Percentiles rank a stretch among this genome's conserved stretches.
phyloP scores from a whole-genome alignment of 2,888 invertebrate genomes.

The Dorcus hopei region DNA sequence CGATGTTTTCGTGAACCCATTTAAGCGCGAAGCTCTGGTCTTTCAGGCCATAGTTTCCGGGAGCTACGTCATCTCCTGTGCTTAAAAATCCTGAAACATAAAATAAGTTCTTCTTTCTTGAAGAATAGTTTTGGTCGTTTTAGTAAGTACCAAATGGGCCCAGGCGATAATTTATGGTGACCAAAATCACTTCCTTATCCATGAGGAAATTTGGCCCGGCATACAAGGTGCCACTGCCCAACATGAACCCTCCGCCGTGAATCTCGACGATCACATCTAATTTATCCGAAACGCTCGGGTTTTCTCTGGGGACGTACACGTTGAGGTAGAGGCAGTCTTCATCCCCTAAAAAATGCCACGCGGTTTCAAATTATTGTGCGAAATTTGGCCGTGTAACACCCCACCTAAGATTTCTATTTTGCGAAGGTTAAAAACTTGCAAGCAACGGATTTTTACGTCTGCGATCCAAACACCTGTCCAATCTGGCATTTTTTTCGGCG shows the following conservation, averaged over 20 bases:
- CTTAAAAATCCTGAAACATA: conserved; percentile 59
- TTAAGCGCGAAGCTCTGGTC: conserved; percentile 65
- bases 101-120: background rate
- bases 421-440: conserved; percentile 4
- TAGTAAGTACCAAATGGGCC: conserved; percentile 40
- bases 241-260: conserved; percentile 51
- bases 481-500: conserved; percentile 17
- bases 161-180: conserved; percentile 42
- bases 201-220: conserved; percentile 50
- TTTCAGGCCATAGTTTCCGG: conserved; percentile 65
- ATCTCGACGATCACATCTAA: conserved; percentile 49
- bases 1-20: conserved; percentile 65
- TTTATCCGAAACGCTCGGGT: conserved; percentile 38
- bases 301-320: conserved; percentile 57
- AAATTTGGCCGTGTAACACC: too few relatives aligned
- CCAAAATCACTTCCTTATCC: conserved; percentile 43
- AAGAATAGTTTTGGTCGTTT: background rate
- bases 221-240: conserved; percentile 31
- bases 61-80: conserved; percentile 57
- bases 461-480: conserved; percentile 26
- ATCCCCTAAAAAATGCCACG: conserved; percentile 45
- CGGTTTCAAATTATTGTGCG: too few relatives aligned
- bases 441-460: conserved; percentile 14
- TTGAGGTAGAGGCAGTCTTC: conserved; percentile 68
- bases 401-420: background rate